Base-by-base conservation (phyloP, 2,113 vertebrate genomes). In the Megaptera novaeangliae region DNA sequence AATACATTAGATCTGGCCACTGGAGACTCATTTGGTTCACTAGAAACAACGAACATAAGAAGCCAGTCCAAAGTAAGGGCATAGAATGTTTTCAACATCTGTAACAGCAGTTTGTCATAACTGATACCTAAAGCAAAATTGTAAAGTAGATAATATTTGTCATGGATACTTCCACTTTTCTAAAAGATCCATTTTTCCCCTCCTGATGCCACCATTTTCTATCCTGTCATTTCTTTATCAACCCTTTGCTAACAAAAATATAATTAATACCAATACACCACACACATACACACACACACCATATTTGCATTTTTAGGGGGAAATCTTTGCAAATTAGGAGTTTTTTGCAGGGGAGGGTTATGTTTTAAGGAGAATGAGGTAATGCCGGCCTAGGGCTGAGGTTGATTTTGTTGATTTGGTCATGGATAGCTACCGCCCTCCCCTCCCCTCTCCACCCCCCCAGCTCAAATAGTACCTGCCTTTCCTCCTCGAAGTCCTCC, bases 181-280 rank as follows among this genome's bases (percentile, higher is more conserved):
- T n/a, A 63, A 74, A 18, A 64, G 8, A 77, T 61, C 4, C 44
- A 12, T 4, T 68, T 88, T 61, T 59, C 31, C 46, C 3, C 44
- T 89, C 34, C 31, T 82, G 49, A 57, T 61, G 8, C 55, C 69
- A 88, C 29, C 61, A 36, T 61, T 93, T 88, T 78, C 64, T 57
- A 6, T 88, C 63, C 84, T 91, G n/a, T 63, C 31, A 82, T 71
- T 82, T 85, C 21, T 91, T 93, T 69, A 55, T 90, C 80, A 71
- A 72, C 36, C 81, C 31, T 87, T 93, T 74, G 63, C 25, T 64
- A 80, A 78, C 41, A 91, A 31, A 93, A 31, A 80, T 39, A 68
- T 71, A 74, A 46, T 27, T 81, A 63, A 93, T 66, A 71, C 29
- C 69, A 93, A 8, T 39, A 82, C 4, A 71, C 12, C 2, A 20